Evolutionary conservation across 2,797 vertebrate genomes (phyloP), one percentile per base, ranked within the genome.

Genomic region (Oryzias dopingdopingensis): DNA sequence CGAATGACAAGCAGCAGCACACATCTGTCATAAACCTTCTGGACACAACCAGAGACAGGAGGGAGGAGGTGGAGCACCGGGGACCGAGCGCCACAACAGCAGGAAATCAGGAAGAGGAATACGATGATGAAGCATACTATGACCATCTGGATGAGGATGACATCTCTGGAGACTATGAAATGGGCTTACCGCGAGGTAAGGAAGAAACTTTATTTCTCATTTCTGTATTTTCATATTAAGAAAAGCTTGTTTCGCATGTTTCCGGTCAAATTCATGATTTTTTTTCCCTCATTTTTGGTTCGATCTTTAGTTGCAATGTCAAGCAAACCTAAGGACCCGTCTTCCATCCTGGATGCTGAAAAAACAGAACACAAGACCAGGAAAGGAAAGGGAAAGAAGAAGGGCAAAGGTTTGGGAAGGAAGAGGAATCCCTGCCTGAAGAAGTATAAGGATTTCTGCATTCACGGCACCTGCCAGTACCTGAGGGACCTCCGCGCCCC

Each of bases 401-500:
- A 82, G 85, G 93, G 91, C 41, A 97, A 94, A 58, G 95, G 96
- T 1, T 89, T 91, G 79, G 96, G 96, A n/a, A 95, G 81, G 85
- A 99, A 99, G 88, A 95, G 94, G 84, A 93, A 99, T 64, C 96
- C 96, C 0, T 99, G 97, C 73, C 88, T 94, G 85, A 90, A 74
- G 82, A 98, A 95, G 76, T 98, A 93, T 74, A 98, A 96, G 76
- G 93, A 97, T 82, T 96, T 91, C 86, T 98, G 96, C 81, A 95
- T 98, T 80, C 96, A 99, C 0, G 97, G 97, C 54, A 94, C 93
- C 57, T 99, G 97, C 87, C 92, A 90, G 70, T 96, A 96, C 57
- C 77, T 94, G 72, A 93, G 81, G 80, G 84, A 92, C 59, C 59
- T 97, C 64, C 91, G 79, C 5, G 68, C 72, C 42, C 92, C 95